These are phyloP conservation scores for Molothrus aeneus DNA, from an alignment of 2,797 vertebrate genomes.

Conservation along the genomic window DNA sequence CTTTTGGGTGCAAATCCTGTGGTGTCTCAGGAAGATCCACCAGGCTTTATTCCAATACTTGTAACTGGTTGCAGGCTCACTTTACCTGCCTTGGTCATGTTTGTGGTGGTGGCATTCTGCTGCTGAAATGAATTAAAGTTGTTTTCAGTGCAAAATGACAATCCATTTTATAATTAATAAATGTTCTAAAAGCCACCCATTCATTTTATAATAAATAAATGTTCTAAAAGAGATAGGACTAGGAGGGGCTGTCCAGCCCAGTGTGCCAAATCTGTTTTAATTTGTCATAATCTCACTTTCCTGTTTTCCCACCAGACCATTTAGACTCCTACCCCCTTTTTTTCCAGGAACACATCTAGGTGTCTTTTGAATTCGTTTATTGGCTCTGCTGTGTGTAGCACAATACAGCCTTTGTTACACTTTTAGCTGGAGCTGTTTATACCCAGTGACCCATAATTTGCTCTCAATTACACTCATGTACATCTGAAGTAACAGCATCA, in stretches of 20 bases:
- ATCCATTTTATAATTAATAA: background rate
- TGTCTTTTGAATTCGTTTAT: conserved; percentile 78
- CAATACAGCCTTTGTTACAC: conserved; percentile 77
- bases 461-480: background rate
- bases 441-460: conserved; percentile 34
- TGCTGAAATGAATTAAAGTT: background rate
- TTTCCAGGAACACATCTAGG: conserved; percentile 77
- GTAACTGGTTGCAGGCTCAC: background rate
- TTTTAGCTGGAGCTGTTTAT: conserved; percentile 41
- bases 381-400: conserved; percentile 65
- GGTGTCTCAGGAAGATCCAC: background rate
- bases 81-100: background rate
- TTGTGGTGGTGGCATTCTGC: background rate
- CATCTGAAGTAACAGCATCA: background rate
- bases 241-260: conserved; percentile 32
- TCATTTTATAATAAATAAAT: background rate
- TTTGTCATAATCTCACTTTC: conserved; percentile 75
- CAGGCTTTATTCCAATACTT: background rate
- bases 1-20: background rate
- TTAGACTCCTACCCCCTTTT: conserved; percentile 37
- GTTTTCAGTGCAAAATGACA: conserved; percentile 16
- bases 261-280: conserved; percentile 64
- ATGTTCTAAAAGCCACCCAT: background rate
- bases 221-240: conserved; percentile 51
- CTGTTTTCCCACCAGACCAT: conserved; percentile 65